A percentile compares a stretch with the other conserved stretches of the same genome.
Conservation (phyloP, 1,140 invertebrate genomes). For the Anagrus nilaparvatae region DNA sequence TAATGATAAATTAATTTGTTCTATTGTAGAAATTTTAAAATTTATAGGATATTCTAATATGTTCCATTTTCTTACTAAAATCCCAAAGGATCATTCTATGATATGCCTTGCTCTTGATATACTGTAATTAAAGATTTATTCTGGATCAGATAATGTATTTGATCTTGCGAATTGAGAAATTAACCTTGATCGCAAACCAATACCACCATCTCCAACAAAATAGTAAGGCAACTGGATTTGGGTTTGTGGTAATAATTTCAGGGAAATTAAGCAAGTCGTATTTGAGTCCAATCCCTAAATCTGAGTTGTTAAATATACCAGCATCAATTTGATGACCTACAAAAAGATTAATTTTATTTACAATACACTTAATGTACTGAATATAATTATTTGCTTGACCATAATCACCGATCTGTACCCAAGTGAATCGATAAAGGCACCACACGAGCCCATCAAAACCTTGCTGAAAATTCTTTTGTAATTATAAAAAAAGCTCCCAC, state of each 20-base stretch:
- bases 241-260: not conserved
- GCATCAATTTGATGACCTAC: not conserved
- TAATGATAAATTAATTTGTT: not conserved
- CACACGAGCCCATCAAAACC: slow-evolving; percentile 31
- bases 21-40: not conserved
- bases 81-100: slow-evolving; percentile 47
- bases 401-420: slow-evolving; percentile 31
- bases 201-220: slow-evolving; percentile 42
- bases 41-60: not conserved
- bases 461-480: slow-evolving; percentile 39
- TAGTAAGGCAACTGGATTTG: slow-evolving; percentile 7
- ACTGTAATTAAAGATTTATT: slow-evolving; percentile 34
- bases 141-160: slow-evolving; percentile 21
- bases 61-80: slow-evolving; percentile 23
- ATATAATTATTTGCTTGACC: slow-evolving; percentile 14
- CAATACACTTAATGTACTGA: not conserved
- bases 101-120: slow-evolving; percentile 32
- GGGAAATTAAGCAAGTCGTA: not conserved
- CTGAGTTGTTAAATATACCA: not conserved
- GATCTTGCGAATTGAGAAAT: slow-evolving; percentile 39
- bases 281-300: not conserved
- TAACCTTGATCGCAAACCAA: slow-evolving; percentile 33
- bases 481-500: slow-evolving; percentile 36
- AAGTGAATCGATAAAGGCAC: slow-evolving; percentile 32
- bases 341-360: not conserved